Evolutionary conservation across 92 coral and sea anemone species (phyloP).

Genomic region (Porites rus): DNA sequence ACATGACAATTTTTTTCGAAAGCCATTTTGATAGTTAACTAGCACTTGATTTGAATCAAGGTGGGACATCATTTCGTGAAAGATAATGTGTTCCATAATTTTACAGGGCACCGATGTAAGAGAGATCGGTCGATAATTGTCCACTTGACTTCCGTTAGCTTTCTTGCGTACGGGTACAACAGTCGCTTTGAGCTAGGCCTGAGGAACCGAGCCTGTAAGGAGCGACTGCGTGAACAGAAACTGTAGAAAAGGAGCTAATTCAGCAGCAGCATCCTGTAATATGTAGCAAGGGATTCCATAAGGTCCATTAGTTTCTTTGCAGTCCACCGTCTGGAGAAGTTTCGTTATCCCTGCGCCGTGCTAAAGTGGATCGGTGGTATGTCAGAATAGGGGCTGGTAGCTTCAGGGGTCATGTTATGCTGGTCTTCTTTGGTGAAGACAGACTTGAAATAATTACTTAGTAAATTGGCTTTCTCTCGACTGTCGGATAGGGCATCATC

Average conservation of each 20-base stretch:
- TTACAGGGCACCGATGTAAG: no score
- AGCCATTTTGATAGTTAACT: no score
- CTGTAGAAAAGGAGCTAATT: not conserved
- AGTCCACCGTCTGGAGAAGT: slow-evolving; percentile 26
- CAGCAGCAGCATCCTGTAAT: slow-evolving; percentile 1
- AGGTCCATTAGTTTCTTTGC: slow-evolving; percentile 51
- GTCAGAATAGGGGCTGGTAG: slow-evolving; percentile 29
- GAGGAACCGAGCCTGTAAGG: slow-evolving; percentile 29
- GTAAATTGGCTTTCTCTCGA: not conserved
- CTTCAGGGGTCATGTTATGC: slow-evolving; percentile 35
- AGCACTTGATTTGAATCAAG: no score
- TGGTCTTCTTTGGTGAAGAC: not conserved
- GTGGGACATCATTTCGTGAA: no score
- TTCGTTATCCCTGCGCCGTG: slow-evolving; percentile 23
- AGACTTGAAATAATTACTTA: slow-evolving; percentile 28
- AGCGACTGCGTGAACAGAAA: not conserved
- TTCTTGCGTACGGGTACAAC: not conserved
- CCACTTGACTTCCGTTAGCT: no score
- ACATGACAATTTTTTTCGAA: no score
- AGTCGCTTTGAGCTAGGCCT: slow-evolving; percentile 48
- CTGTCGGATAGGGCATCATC: no score
- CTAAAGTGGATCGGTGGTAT: slow-evolving; percentile 25
- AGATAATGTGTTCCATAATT: no score
- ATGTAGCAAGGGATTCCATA: not conserved
- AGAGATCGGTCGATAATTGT: no score